Base-by-base conservation (phyloP, 1,140 invertebrate genomes). In the Drosophila serrata region DNA sequence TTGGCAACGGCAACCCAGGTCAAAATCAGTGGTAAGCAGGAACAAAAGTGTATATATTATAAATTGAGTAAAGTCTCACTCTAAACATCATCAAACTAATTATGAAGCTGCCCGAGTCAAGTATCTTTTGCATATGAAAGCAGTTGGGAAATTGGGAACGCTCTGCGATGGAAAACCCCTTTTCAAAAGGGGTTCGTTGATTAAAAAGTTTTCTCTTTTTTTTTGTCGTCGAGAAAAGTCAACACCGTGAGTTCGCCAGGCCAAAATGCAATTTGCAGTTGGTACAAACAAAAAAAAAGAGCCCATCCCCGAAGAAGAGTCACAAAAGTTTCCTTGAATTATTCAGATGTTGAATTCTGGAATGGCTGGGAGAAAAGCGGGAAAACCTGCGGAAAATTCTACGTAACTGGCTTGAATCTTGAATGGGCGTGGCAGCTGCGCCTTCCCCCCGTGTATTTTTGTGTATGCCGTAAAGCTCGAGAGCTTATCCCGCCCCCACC, bases 81-180 rank as follows among this genome's bases (percentile, higher is more conserved):
- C 45, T 51, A 76, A 59, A 76, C 74, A 76, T 82, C 79, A 86
- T 67, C 64, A 86, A 86, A 86, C 82, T 86, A 86, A 87, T 86
- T 87, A 86, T 86, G 79, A 76, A 42, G 45, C 62, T 27, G 31
- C 46, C n/a, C n/a, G 53, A 48, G 65, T 39, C 48, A 42, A 70
- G 67, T 70, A 87, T 86, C 82, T 87, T 86, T 86, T 87, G 82
- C 82, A 85, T 85, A 82, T 85, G 82, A 85, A 85, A 86, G 79
- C 82, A 86, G 82, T 63, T 87, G 75, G 74, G 70, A 79, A 82
- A 87, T 82, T 87, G 82, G 82, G 64, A 61, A 82, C 51, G 60
- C 58, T 60, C 42, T 17, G 51, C 58, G 24, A 37, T 53, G 40
- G 24, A 29, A 60, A 27, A 22, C 53, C 58, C 37, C n/a, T 13